Percentiles rank a stretch among this genome's conserved stretches.
phyloP scores from a whole-genome alignment of 2,113 vertebrate species.

The Hoplias malabaricus region DNA sequence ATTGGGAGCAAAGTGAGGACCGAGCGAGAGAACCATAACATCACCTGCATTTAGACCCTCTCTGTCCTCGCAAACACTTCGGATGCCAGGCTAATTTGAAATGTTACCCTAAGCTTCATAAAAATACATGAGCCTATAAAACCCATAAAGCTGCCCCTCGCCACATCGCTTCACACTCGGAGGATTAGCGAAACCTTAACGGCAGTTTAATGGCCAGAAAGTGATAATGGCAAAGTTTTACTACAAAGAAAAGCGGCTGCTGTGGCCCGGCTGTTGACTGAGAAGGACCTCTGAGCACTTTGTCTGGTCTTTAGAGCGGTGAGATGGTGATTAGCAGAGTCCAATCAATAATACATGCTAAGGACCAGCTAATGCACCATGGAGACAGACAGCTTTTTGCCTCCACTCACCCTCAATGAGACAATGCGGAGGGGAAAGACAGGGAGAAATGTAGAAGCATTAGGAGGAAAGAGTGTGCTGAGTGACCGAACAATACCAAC shows the following conservation, averaged over 20 bases:
- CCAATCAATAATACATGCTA: conserved; percentile 56
- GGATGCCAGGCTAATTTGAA: background rate
- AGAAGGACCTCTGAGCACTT: conserved; percentile 40
- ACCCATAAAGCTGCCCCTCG: conserved; percentile 15
- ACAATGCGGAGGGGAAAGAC: background rate
- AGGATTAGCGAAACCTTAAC: background rate
- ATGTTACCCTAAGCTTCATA: conserved; percentile 1
- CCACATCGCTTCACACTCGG: background rate
- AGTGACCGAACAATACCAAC: background rate
- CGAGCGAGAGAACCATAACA: background rate
- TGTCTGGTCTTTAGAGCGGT: conserved; percentile 34
- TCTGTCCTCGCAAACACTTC: background rate
- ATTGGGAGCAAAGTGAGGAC: background rate
- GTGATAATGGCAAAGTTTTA: conserved; percentile 21
- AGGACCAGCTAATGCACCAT: conserved; percentile 52
- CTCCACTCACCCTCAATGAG: conserved; percentile 16
- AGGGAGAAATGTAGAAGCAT: background rate
- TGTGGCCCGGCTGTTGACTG: conserved; percentile 13
- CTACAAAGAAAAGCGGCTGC: background rate
- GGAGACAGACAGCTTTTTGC: conserved; percentile 46
- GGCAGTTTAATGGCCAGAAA: conserved; percentile 2
- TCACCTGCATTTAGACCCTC: conserved; percentile 2
- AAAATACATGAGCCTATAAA: conserved; percentile 4
- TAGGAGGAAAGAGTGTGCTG: background rate
- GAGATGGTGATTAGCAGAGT: conserved; percentile 51